These are phyloP conservation scores for Mesocentrotus franciscanus DNA, from an alignment of 53 echinoderm and acorn worm species.

Conservation along the genomic window DNA sequence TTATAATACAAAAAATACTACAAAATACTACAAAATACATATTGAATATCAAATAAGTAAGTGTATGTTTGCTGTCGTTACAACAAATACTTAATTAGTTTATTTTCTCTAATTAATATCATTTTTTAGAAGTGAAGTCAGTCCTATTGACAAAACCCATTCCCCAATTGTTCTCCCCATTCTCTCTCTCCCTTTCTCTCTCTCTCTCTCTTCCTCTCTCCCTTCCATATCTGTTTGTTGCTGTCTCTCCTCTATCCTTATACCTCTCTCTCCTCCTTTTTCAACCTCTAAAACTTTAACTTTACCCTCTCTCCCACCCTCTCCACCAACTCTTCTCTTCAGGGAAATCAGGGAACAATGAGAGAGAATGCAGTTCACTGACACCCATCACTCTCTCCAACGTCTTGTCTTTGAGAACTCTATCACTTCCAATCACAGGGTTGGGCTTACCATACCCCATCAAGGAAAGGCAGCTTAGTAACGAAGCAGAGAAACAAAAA, in stretches of 20 bases:
- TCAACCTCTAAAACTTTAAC: too few relatives aligned
- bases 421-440: background rate
- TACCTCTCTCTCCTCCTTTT: background rate
- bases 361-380: background rate
- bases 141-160: too few relatives aligned
- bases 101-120: background rate
- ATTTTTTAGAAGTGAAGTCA: background rate
- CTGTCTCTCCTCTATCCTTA: background rate
- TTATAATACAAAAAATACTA: background rate
- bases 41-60: too few relatives aligned
- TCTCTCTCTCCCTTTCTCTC: background rate
- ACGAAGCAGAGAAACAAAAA: constrained; percentile 3
- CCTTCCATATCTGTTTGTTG: background rate
- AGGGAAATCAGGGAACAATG: background rate
- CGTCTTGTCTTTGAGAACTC: background rate
- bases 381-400: background rate
- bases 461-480: constrained; percentile 3
- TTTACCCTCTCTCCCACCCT: background rate
- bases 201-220: background rate
- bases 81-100: too few relatives aligned
- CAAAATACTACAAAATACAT: too few relatives aligned
- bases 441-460: background rate
- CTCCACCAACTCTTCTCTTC: background rate
- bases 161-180: background rate
- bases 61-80: too few relatives aligned